Base-by-base conservation (phyloP, 2,888 invertebrate genomes). In the Drosophila anomalata region DNA sequence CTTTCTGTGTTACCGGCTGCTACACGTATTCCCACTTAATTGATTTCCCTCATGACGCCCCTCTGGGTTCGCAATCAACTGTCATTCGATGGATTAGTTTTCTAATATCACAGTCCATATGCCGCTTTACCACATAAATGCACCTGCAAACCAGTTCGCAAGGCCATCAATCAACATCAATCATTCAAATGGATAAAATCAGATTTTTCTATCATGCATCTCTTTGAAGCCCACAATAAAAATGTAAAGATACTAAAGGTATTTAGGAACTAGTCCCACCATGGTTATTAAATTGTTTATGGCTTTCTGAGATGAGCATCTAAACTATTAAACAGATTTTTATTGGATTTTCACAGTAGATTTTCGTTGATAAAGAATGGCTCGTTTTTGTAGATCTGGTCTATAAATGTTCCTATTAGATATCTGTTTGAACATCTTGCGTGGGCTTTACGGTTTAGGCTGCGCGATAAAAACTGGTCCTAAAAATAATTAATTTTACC, bases 81-180 rank as follows among this genome's bases (percentile, higher is more conserved):
- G 63, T 65, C 65, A 54, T 20, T 26, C 54, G 31, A 47, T 54
- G 54, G 54, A 65, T 65, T 65, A 54, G 66, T 66, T 54, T 65
- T 66, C 65, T 51, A 63, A 51, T 54, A 47, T 47, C 39, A 66
- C 54, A 54, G 46, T 22, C 62, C 54, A 66, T 29, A 29, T 52
- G 44, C 36, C 44, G 14, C 41, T 14, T 17, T 2, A 14, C 41
- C 29, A 29, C 9, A 29, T 42, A 33, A 65, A 33, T 54, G 65
- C 65, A 66, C 54, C 47, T 66, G 66, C 46, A 66, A 39, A 53
- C 47, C 66, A 54, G 66, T 65, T 36, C 39, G 47, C 39, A 29
- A 8, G 66, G 39, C 54, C 33, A 65, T 65, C 66, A 65, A 66
- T 65, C 66, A 65, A 41, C 41, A 62, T 66, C 65, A 66, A 39